These are phyloP conservation scores for Betta splendens DNA, from an alignment of 2,797 vertebrate species.

Conservation along the genomic window DNA sequence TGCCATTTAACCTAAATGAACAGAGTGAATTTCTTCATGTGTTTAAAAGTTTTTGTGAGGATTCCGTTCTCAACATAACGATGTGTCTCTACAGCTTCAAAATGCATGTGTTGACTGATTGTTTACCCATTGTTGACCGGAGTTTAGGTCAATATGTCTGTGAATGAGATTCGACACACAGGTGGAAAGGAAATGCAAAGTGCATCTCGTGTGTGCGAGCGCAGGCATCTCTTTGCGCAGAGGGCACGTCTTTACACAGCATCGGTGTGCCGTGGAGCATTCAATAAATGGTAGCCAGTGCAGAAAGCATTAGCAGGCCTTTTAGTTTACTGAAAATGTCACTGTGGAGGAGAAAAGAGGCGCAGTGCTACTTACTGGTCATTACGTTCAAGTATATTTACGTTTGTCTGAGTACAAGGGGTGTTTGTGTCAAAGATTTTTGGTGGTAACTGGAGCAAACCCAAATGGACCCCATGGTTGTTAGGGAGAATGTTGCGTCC, in stretches of 20 bases:
- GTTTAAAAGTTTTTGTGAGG: constrained; percentile 36
- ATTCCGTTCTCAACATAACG: constrained; percentile 38
- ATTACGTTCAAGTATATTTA: constrained; percentile 14
- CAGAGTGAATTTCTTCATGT: constrained; percentile 25
- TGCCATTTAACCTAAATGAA: neutral
- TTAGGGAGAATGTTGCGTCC: constrained; percentile 65
- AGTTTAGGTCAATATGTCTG: constrained; percentile 19
- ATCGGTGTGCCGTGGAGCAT: constrained; percentile 63
- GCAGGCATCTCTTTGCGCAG: constrained; percentile 20
- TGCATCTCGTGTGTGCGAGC: constrained; percentile 7
- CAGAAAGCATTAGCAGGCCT: constrained; percentile 69
- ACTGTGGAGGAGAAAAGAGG: constrained; percentile 47
- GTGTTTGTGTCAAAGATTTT: constrained; percentile 41
- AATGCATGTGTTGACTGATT: constrained; percentile 16
- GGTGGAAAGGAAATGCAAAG: neutral
- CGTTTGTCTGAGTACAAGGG: constrained; percentile 26
- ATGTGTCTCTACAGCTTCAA: constrained; percentile 13
- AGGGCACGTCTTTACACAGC: constrained; percentile 50
- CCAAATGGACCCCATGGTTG: constrained; percentile 66
- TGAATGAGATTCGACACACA: neutral
- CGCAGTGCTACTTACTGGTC: constrained; percentile 28
- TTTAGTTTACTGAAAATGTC: constrained; percentile 62
- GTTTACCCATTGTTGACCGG: constrained; percentile 4
- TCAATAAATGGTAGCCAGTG: constrained; percentile 66
- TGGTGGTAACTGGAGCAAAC: constrained; percentile 66